A percentile compares a stretch with the other conserved stretches of the same genome.
Conservation (phyloP, 2,888 invertebrate genomes). For the Morpho helenor region DNA sequence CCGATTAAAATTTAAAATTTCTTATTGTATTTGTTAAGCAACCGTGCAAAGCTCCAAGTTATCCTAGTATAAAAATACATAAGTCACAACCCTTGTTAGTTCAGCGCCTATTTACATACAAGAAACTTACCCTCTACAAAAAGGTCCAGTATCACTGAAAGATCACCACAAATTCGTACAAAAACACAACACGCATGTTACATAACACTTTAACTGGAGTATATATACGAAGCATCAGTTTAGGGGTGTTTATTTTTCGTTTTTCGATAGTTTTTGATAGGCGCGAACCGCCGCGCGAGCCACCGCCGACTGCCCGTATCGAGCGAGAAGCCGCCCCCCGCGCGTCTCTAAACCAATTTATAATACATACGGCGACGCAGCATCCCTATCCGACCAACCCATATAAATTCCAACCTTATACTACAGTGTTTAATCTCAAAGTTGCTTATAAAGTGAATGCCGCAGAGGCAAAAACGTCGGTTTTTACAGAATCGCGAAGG, state of each 20-base stretch:
- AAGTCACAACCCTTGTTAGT: slow-evolving; percentile 18
- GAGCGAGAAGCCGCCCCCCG: slow-evolving; percentile 65
- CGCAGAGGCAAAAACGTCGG: slow-evolving; percentile 73
- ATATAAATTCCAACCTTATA: slow-evolving; percentile 39
- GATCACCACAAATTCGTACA: slow-evolving; percentile 28
- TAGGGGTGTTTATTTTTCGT: slow-evolving; percentile 33
- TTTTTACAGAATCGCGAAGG: slow-evolving; percentile 68
- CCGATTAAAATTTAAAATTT: too few species aligned
- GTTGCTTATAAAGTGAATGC: slow-evolving; percentile 44
- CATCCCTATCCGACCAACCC: slow-evolving; percentile 55
- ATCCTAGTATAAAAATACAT: neutral
- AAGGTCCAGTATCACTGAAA: slow-evolving; percentile 27
- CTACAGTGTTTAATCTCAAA: slow-evolving; percentile 26
- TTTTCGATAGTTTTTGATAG: slow-evolving; percentile 32
- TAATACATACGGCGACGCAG: slow-evolving; percentile 78
- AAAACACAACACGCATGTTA: slow-evolving; percentile 27
- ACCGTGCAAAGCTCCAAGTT: neutral
- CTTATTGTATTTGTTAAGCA: too few species aligned
- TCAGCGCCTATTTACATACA: slow-evolving; percentile 25
- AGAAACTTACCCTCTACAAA: slow-evolving; percentile 32
- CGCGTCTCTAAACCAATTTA: slow-evolving; percentile 77
- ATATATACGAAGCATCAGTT: slow-evolving; percentile 28
- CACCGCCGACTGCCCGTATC: slow-evolving; percentile 67
- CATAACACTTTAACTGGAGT: slow-evolving; percentile 29
- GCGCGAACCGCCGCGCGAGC: slow-evolving; percentile 43